Base-by-base conservation (phyloP, 1,140 invertebrate genomes). In the Diploscapter pachys region DNA sequence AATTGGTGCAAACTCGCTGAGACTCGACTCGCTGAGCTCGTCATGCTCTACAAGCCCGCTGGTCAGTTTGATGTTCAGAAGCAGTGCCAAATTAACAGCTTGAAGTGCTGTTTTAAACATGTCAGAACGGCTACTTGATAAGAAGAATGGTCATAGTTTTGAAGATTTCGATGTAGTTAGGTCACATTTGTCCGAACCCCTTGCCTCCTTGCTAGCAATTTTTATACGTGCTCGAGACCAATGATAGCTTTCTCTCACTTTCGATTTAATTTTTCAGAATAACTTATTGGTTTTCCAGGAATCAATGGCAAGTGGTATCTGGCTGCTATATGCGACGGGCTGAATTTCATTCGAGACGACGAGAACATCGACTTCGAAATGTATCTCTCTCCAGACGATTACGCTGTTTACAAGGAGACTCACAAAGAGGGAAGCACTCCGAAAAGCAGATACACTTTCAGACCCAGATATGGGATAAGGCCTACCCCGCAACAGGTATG, bases 281-380 rank as follows among this genome's bases (percentile, higher is more conserved):
- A 2, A 71, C 54, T 9, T 71, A 13, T 67, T 71, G 31, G 1
- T 31, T 31, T 31, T 31, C 50, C n/a, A 71, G 71, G 71, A 4
- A 52, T 69, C 6, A 72, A 72, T 69, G 50, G 57, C n/a, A 11
- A 72, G 31, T 69, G 49, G 5, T 5, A 70, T 31, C 61, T 72
- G 5, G 62, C 31, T 9, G 5, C 31, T 52, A 6, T 72, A 4
- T 31, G 51, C 49, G 48, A 72, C 13, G 51, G 51, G 13, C 48
- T 72, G 61, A 72, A 72, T 52, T 49, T 64, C 62, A 72, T 72
- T 6, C 65, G 3, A 49, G 71, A 72, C 48, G 61, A 72, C 50
- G 71, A 72, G 3, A 63, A 71, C 61, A 5, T 67, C 55, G 71
- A 72, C 11, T 72, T 53, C 57, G 71, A 68, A 48, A 56, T 57